Percentiles rank a stretch among this genome's conserved stretches.
Conservation (phyloP, 2,797 vertebrate species). For the Phalanger gymnotis region DNA sequence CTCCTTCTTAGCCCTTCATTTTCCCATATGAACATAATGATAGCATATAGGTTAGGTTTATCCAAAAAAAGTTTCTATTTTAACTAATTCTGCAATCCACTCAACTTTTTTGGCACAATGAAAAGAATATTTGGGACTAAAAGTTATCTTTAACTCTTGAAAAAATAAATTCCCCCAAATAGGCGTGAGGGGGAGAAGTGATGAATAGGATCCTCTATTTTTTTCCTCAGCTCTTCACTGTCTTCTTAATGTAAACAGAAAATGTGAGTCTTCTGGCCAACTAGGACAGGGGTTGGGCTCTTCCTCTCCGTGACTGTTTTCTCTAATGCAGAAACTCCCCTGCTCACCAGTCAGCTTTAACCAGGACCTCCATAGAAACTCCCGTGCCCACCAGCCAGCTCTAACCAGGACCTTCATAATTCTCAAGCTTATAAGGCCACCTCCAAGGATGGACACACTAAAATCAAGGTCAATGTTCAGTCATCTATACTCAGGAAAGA, state of each 20-base stretch:
- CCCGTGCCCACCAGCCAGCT: neutral
- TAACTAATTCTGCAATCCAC: constrained; percentile 4
- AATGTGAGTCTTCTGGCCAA: neutral
- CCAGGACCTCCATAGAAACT: neutral
- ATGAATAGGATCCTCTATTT: neutral
- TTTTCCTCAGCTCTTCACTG: neutral
- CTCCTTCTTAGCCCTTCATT: neutral
- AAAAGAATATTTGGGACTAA: constrained; percentile 15
- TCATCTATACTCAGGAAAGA: neutral
- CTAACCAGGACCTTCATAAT: neutral
- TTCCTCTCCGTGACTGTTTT: neutral
- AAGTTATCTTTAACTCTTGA: neutral
- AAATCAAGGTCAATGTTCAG: neutral
- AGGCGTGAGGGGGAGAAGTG: neutral
- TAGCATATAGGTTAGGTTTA: neutral
- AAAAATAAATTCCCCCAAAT: neutral
- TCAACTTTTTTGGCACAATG: neutral
- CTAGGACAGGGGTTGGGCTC: neutral
- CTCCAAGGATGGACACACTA: neutral
- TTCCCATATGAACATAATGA: constrained; percentile 6
- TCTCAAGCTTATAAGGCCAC: neutral
- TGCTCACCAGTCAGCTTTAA: neutral
- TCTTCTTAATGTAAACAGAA: neutral
- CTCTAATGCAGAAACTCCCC: neutral
- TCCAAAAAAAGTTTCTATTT: neutral